Percentiles rank a stretch among this genome's conserved stretches.
Conservation (phyloP, 1,140 invertebrate genomes). For the Formica exsecta region DNA sequence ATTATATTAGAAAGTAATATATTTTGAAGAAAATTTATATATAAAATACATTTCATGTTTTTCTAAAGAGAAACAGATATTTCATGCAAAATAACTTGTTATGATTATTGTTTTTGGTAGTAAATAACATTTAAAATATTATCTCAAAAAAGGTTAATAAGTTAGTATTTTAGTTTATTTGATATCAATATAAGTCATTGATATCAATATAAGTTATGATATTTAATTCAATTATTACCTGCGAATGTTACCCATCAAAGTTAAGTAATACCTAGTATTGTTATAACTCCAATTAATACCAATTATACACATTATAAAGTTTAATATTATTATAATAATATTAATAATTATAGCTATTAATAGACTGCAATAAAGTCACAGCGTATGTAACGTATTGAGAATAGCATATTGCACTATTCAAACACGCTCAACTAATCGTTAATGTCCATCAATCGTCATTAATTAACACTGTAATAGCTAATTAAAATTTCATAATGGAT, state of each 20-base stretch:
- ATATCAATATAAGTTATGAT: conserved; percentile 12
- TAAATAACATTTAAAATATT: background rate
- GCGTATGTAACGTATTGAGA: conserved; percentile 11
- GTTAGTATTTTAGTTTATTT: background rate
- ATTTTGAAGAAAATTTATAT: too few species aligned
- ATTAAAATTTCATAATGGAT: conserved; percentile 26
- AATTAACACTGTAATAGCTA: conserved; percentile 27
- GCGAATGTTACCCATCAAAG: background rate
- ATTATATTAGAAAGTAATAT: too few species aligned
- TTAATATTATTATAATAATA: conserved; percentile 19
- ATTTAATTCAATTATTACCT: conserved; percentile 20
- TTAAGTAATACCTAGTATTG: background rate
- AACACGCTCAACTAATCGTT: conserved; percentile 34
- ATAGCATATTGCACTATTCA: conserved; percentile 53
- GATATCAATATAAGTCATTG: conserved; percentile 14
- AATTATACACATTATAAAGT: conserved; percentile 43
- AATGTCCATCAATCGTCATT: conserved; percentile 32
- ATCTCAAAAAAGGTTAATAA: background rate
- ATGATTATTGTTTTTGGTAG: background rate
- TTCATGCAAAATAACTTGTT: background rate
- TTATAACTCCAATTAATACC: conserved; percentile 16
- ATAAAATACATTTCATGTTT: background rate
- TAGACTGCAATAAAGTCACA: background rate
- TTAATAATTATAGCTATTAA: conserved; percentile 54
- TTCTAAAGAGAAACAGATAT: background rate